Evolutionary conservation across 2,113 vertebrate species (phyloP).

Genomic region (Sclerurus mexicanus): DNA sequence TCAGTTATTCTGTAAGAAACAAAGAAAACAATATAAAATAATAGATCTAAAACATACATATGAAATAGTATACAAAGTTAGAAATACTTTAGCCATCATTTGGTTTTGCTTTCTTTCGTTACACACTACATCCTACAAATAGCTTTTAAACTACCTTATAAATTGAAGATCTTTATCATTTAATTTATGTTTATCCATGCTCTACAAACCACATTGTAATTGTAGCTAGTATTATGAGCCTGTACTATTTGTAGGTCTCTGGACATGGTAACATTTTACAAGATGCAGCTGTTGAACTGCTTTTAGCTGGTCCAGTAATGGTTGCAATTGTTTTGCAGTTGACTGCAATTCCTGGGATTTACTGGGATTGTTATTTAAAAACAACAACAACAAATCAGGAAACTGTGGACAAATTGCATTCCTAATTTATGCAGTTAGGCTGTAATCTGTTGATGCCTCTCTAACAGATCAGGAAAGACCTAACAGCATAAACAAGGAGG

Average conservation of each 20-base stretch:
- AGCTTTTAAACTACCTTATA: not conserved
- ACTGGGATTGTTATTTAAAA: not conserved
- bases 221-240: conserved; percentile 13
- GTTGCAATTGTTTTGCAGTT: conserved; percentile 37
- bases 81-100: not conserved
- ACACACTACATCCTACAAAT: not conserved
- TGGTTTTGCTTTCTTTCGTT: conserved; percentile 5
- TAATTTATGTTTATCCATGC: conserved; percentile 19
- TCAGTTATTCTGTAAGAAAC: not conserved
- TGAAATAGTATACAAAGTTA: conserved; percentile 8
- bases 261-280: conserved; percentile 18
- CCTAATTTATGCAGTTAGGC: not conserved
- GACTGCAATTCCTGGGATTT: conserved; percentile 39
- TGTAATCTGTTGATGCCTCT: not conserved
- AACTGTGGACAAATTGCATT: not conserved
- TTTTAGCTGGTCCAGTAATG: conserved; percentile 49
- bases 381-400: not conserved
- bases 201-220: conserved; percentile 30
- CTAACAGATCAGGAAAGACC: not conserved
- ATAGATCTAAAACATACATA: not conserved
- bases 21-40: not conserved
- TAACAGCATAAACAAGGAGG: conserved; percentile 25
- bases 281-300: conserved; percentile 36
- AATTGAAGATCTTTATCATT: not conserved
- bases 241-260: conserved; percentile 39